Conservation (phyloP, 1,140 invertebrate species). For the Chrysomallon squamiferum region DNA sequence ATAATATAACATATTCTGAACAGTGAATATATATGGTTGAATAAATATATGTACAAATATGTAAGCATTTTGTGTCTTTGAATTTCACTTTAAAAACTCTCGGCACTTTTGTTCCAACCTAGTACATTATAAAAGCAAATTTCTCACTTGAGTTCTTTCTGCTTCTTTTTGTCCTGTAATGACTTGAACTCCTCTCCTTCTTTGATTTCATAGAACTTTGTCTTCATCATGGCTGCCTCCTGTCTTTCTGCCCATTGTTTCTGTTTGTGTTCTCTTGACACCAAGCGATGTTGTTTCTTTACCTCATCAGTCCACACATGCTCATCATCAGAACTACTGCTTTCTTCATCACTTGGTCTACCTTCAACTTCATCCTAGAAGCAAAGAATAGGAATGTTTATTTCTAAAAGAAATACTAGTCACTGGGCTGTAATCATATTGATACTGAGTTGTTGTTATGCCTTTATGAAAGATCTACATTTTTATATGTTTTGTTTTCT, state of each 20-base stretch:
- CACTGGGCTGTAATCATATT: too few relatives aligned
- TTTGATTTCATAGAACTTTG: constrained; percentile 73
- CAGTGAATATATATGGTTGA: too few relatives aligned
- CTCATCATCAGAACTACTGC: constrained; percentile 76
- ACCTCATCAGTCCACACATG: constrained; percentile 80
- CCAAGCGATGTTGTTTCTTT: constrained; percentile 74
- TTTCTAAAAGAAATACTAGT: not conserved
- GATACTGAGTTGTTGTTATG: too few relatives aligned
- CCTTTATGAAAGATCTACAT: too few relatives aligned
- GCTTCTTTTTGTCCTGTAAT: constrained; percentile 57
- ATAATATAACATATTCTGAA: too few relatives aligned
- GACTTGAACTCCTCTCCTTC: constrained; percentile 70
- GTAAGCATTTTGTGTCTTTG: too few relatives aligned
- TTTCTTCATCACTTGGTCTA: constrained; percentile 58
- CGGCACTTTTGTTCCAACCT: too few relatives aligned
- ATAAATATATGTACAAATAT: too few relatives aligned
- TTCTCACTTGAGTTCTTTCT: constrained; percentile 64
- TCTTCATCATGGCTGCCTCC: constrained; percentile 40
- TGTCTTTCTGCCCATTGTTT: constrained; percentile 15
- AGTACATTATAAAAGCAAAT: too few relatives aligned
- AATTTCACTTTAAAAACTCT: too few relatives aligned
- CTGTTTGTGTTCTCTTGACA: constrained; percentile 63
- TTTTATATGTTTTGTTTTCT: too few relatives aligned
- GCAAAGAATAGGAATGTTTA: not conserved
- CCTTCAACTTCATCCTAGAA: constrained; percentile 59